Conservation (phyloP, 2,888 invertebrate genomes). For the Callimorpha dominula region DNA sequence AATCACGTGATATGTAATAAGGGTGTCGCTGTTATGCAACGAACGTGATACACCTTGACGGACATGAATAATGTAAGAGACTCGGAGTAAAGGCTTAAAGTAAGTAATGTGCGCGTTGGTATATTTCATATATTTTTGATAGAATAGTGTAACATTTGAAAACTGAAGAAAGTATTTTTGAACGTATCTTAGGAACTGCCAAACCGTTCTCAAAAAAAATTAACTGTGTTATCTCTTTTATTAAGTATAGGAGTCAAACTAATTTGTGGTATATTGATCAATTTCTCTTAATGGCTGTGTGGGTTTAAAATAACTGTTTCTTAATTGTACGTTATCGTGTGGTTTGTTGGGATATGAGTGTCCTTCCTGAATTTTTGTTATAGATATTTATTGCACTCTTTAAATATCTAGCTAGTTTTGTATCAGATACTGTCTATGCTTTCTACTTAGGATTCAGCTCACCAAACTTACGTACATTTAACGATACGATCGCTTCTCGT, state of each 20-base stretch:
- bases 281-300: no score
- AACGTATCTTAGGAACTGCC: background rate
- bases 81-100: background rate
- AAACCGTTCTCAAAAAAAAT: background rate
- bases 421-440: background rate
- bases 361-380: background rate
- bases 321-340: no score
- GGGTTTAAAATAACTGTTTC: no score
- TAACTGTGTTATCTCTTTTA: background rate
- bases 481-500: background rate
- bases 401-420: no score
- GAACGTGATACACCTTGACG: background rate
- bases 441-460: constrained; percentile 4
- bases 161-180: background rate
- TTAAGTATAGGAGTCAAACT: background rate
- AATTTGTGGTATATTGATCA: no score
- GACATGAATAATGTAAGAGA: constrained; percentile 1
- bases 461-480: background rate
- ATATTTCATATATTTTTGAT: background rate
- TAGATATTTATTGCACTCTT: no score
- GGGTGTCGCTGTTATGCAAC: constrained; percentile 11
- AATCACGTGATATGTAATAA: constrained; percentile 11
- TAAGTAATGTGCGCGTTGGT: background rate
- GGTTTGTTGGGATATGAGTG: no score
- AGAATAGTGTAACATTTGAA: background rate